Percentiles rank a stretch among this genome's conserved stretches.
These are phyloP conservation scores for Teleopsis dalmanni DNA, from an alignment of 1,140 invertebrate species.

Conservation along the genomic window DNA sequence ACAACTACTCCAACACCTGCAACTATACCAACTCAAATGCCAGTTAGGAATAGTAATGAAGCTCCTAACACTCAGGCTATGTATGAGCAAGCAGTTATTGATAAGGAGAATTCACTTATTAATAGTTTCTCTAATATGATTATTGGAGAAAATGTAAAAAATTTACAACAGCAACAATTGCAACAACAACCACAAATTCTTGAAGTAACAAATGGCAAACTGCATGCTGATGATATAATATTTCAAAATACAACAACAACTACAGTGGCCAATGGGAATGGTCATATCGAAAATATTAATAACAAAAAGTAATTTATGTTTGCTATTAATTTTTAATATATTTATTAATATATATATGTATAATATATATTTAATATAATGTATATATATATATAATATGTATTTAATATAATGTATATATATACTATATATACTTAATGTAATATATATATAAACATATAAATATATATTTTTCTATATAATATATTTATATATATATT, in stretches of 20 bases:
- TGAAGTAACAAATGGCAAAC: conserved; percentile 38
- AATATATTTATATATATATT: background rate
- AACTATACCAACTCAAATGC: conserved; percentile 17
- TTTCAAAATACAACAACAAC: conserved; percentile 21
- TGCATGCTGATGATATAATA: conserved; percentile 19
- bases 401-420: too few species aligned
- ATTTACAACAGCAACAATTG: conserved; percentile 24
- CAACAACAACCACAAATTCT: conserved; percentile 20
- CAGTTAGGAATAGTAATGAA: conserved; percentile 17
- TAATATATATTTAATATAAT: too few species aligned
- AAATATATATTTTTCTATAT: background rate
- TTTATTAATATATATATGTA: too few species aligned
- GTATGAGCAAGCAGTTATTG: conserved; percentile 42
- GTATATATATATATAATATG: too few species aligned
- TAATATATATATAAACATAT: background rate
- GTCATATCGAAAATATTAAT: conserved; percentile 41
- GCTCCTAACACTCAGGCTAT: conserved; percentile 33
- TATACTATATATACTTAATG: too few species aligned
- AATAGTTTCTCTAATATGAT: conserved; percentile 42
- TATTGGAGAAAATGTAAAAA: conserved; percentile 41
- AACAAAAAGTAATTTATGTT: conserved; percentile 40
- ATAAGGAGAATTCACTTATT: conserved; percentile 42
- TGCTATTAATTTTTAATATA: background rate
- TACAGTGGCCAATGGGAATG: conserved; percentile 37
- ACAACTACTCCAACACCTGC: conserved; percentile 16